phyloP scores from a whole-genome alignment of 2,888 invertebrate species.

The Cecidostiba fungosa region DNA sequence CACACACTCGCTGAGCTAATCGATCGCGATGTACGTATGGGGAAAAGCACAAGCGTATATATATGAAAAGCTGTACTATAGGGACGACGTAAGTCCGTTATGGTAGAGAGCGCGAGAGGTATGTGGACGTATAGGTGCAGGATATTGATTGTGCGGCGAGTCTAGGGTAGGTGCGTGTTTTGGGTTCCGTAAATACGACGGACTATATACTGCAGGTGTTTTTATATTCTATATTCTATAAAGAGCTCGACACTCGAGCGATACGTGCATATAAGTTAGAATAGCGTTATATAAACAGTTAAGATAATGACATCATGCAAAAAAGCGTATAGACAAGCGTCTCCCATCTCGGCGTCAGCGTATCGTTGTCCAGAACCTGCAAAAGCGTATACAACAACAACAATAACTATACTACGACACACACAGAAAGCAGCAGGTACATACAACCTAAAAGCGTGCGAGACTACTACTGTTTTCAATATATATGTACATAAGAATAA shows the following conservation, averaged over 20 bases:
- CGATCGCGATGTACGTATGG: not conserved
- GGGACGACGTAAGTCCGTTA: not conserved
- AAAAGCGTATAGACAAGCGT: no score
- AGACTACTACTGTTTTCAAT: not conserved
- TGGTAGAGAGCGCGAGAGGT: not conserved
- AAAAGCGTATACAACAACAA: not conserved
- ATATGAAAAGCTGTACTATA: not conserved
- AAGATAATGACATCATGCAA: no score
- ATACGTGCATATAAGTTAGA: no score
- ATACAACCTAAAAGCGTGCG: not conserved
- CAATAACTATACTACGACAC: not conserved
- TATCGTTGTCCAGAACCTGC: not conserved
- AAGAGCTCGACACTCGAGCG: no score
- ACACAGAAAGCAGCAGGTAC: not conserved
- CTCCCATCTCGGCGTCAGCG: no score
- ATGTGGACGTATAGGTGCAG: not conserved
- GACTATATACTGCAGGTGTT: not conserved
- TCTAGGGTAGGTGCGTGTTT: not conserved
- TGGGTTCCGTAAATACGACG: not conserved
- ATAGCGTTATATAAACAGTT: no score
- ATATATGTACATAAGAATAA: not conserved
- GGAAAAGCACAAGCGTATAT: not conserved
- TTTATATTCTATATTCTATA: not conserved
- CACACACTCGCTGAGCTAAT: not conserved
- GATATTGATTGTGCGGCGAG: no score